Evolutionary conservation across 1,140 invertebrate species (phyloP).

Genomic region (Choristoneura fumiferana): DNA sequence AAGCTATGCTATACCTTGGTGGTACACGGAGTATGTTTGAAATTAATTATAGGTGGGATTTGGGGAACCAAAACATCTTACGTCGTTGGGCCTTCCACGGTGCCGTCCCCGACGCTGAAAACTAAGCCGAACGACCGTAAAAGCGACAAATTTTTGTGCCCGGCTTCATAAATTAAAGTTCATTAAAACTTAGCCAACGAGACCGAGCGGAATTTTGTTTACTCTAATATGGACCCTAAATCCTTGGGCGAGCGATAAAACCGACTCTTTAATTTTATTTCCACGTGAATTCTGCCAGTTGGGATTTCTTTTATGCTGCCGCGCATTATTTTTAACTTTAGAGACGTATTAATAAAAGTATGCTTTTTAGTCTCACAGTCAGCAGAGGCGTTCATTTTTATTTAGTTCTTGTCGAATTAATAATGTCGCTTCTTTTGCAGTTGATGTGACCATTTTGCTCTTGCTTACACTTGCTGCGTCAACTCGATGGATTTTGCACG

Average conservation of each 20-base stretch:
- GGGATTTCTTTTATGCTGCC: constrained; percentile 47
- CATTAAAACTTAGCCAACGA: constrained; percentile 54
- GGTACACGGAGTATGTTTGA: neutral
- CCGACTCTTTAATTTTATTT: constrained; percentile 40
- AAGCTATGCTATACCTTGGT: no score
- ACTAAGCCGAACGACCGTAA: constrained; percentile 44
- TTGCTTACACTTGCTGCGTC: constrained; percentile 31
- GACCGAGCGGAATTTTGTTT: constrained; percentile 36
- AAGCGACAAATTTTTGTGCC: constrained; percentile 58
- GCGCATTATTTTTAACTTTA: constrained; percentile 49
- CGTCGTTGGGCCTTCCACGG: constrained; percentile 12
- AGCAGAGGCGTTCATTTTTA: constrained; percentile 19
- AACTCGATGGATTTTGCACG: constrained; percentile 27
- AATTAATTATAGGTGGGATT: constrained; percentile 51
- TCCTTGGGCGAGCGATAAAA: constrained; percentile 31
- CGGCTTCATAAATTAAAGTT: constrained; percentile 60
- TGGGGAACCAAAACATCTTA: constrained; percentile 53
- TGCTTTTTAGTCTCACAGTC: constrained; percentile 19
- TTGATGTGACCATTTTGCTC: constrained; percentile 20
- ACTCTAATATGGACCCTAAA: constrained; percentile 44
- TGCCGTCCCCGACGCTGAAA: constrained; percentile 15
- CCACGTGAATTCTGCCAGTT: constrained; percentile 43
- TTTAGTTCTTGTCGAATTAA: constrained; percentile 24
- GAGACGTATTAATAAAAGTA: constrained; percentile 46
- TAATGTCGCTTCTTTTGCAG: constrained; percentile 17